A percentile compares a stretch with the other conserved stretches of the same genome.
Conservation (phyloP, 37 sponge, comb jelly and placozoan species). For the Cladorhizidae sp. region DNA sequence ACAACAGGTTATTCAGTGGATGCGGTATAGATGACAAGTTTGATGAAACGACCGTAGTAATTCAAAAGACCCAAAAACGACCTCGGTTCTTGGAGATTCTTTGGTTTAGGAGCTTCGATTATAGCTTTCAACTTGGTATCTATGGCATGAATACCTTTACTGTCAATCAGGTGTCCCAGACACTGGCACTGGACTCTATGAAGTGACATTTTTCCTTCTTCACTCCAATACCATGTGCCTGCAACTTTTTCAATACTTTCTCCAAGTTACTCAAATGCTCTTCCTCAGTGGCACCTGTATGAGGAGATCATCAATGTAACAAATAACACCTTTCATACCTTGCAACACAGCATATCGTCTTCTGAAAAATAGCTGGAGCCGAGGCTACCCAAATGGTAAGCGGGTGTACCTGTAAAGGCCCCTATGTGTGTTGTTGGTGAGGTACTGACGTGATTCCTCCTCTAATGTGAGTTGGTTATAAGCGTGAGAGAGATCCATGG, state of each 20-base stretch:
- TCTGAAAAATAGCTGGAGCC: conserved; percentile 14
- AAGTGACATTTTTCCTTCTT: background rate
- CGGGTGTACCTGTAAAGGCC: conserved; percentile 22
- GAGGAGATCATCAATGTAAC: background rate
- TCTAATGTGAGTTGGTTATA: conserved; percentile 33
- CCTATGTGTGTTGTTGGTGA: conserved; percentile 12
- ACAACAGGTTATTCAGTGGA: conserved; percentile 12
- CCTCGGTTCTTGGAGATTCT: conserved; percentile 17
- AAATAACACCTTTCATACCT: background rate
- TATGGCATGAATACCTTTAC: background rate
- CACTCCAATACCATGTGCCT: background rate
- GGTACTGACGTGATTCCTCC: background rate
- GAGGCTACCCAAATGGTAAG: conserved; percentile 35
- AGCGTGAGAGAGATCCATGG: conserved; percentile 40
- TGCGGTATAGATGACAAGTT: background rate
- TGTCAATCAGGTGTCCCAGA: conserved; percentile 6
- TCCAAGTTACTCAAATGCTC: conserved; percentile 18
- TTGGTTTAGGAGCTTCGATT: conserved; percentile 11
- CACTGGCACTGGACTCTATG: background rate
- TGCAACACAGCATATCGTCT: background rate
- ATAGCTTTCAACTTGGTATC: background rate
- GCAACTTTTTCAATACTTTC: background rate
- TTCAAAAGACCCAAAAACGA: conserved; percentile 35
- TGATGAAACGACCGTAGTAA: conserved; percentile 28
- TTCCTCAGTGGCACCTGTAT: background rate